phyloP scores from a whole-genome alignment of 2,797 vertebrate species.

The Odontamblyopus rebecca region DNA sequence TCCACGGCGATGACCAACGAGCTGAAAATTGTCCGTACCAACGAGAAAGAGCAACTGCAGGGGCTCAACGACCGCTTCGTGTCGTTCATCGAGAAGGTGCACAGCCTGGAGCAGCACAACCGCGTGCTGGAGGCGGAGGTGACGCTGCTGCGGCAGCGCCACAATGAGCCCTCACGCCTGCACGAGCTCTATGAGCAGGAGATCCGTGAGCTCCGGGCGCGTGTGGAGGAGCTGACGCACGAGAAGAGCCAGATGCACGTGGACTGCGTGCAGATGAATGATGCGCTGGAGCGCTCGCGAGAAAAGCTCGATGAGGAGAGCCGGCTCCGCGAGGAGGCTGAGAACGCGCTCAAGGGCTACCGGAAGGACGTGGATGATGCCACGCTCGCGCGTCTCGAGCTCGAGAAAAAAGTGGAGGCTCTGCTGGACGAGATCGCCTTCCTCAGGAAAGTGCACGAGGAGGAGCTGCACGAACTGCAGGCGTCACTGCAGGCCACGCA shows the following conservation, averaged over 20 bases:
- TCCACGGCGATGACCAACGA: constrained; percentile 82
- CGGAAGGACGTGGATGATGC: constrained; percentile 84
- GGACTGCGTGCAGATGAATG: constrained; percentile 80
- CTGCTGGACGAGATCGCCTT: constrained; percentile 85
- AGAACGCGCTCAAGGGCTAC: constrained; percentile 76
- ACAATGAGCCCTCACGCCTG: constrained; percentile 80
- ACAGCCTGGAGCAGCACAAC: constrained; percentile 82
- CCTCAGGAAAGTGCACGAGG: constrained; percentile 83
- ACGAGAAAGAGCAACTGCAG: constrained; percentile 83
- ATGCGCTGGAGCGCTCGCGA: constrained; percentile 71
- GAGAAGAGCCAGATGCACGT: constrained; percentile 83
- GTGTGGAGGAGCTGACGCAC: constrained; percentile 80
- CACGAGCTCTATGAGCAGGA: constrained; percentile 84
- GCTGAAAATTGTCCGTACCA: constrained; percentile 83
- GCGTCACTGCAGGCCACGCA: constrained; percentile 76
- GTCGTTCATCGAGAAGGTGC: constrained; percentile 84
- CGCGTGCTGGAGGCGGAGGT: constrained; percentile 82
- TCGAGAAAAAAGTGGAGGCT: constrained; percentile 84
- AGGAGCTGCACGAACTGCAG: constrained; percentile 84
- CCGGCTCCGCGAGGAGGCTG: constrained; percentile 79
- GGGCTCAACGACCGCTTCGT: constrained; percentile 83
- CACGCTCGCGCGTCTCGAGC: constrained; percentile 79
- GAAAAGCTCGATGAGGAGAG: constrained; percentile 79
- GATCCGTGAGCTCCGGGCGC: constrained; percentile 80
- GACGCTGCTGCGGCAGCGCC: constrained; percentile 78